Percentiles rank a stretch among this genome's conserved stretches.
Conservation (phyloP, 1,140 invertebrate genomes). For the Lepidotrigona ventralis region DNA sequence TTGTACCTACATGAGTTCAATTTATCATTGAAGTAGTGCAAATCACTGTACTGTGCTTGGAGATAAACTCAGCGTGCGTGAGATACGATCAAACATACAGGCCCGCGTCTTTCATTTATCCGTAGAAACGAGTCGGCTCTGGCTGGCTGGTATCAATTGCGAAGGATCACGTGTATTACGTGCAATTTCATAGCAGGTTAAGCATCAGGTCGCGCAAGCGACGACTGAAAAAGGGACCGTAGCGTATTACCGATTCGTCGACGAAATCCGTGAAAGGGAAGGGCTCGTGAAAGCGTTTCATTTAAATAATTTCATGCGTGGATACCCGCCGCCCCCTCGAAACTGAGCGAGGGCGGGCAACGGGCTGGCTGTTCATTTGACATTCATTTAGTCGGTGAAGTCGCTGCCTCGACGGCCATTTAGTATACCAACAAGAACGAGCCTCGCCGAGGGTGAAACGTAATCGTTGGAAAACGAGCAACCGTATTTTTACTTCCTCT, state of each 20-base stretch:
- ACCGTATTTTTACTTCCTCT: slow-evolving; percentile 20
- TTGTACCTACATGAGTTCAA: too few species aligned
- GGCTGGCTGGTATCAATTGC: too few species aligned
- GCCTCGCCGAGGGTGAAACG: slow-evolving; percentile 46
- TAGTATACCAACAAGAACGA: slow-evolving; percentile 33
- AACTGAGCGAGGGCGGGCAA: slow-evolving; percentile 24
- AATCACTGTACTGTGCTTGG: too few species aligned
- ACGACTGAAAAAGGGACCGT: neutral
- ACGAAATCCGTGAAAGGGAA: slow-evolving; percentile 28
- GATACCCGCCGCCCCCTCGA: slow-evolving; percentile 50
- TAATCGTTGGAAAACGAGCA: slow-evolving; percentile 65
- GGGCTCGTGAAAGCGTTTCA: slow-evolving; percentile 58
- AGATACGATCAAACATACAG: neutral
- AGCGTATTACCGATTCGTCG: slow-evolving; percentile 55
- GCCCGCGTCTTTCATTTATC: too few species aligned
- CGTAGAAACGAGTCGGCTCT: neutral
- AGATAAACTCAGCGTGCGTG: too few species aligned
- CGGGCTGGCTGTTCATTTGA: slow-evolving; percentile 60
- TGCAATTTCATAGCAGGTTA: neutral
- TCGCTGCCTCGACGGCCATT: slow-evolving; percentile 56
- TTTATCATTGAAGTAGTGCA: too few species aligned
- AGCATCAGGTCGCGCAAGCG: neutral
- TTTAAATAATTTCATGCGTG: slow-evolving; percentile 69
- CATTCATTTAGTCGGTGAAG: slow-evolving; percentile 65
- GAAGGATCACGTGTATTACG: neutral